Percentiles rank a stretch among this genome's conserved stretches.
Evolutionary conservation across 2,888 invertebrate species (phyloP).

Genomic region (Aphidius colemani): DNA sequence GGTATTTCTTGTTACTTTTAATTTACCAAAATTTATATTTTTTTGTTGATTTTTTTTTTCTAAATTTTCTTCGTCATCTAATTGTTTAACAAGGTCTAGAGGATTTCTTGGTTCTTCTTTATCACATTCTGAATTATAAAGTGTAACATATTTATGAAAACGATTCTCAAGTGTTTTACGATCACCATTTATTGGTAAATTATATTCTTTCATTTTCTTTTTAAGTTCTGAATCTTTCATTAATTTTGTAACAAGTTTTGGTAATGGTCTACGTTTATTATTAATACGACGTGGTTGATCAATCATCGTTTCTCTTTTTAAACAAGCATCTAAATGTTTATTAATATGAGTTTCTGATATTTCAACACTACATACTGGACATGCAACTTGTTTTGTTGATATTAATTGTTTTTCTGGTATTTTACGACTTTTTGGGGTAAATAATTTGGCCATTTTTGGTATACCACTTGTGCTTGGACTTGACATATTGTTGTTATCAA

Average conservation of each 20-base stretch:
- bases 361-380: constrained; percentile 61
- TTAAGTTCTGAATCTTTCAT: constrained; percentile 61
- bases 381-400: constrained; percentile 47
- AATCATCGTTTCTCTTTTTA: constrained; percentile 47
- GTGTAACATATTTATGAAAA: constrained; percentile 54
- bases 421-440: constrained; percentile 46
- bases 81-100: constrained; percentile 56
- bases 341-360: constrained; percentile 60
- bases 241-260: constrained; percentile 62
- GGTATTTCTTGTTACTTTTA: constrained; percentile 53
- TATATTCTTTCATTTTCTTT: constrained; percentile 60
- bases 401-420: constrained; percentile 14
- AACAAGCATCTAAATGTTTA: constrained; percentile 62
- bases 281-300: constrained; percentile 32
- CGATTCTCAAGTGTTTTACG: constrained; percentile 54
- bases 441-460: constrained; percentile 40
- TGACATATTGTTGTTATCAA: constrained; percentile 21
- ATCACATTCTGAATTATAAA: constrained; percentile 63
- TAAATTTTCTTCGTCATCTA: constrained; percentile 57
- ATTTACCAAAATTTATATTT: constrained; percentile 7
- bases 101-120: constrained; percentile 56
- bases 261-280: constrained; percentile 57
- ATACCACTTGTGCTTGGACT: constrained; percentile 46
- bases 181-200: constrained; percentile 60
- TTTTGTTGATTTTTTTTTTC: constrained; percentile 45